A percentile compares a stretch with the other conserved stretches of the same genome.
Conservation (phyloP, 2,113 vertebrate species). For the Leucoraja erinaceus region DNA sequence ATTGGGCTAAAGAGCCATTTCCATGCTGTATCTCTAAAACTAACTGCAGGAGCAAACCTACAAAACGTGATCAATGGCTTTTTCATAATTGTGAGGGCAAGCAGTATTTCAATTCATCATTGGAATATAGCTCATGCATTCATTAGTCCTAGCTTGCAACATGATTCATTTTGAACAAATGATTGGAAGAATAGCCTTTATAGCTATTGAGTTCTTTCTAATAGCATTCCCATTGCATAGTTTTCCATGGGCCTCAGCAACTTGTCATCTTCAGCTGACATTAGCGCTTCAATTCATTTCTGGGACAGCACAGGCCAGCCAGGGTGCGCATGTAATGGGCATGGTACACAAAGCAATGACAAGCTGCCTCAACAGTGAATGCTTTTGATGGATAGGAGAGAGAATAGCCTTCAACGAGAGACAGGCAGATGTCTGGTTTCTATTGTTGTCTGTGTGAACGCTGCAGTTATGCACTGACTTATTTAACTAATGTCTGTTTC, state of each 20-base stretch:
- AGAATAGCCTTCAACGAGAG: constrained; percentile 14
- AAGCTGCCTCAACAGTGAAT: constrained; percentile 28
- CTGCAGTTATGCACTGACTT: background rate
- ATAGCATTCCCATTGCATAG: too few relatives aligned
- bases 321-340: constrained; percentile 19
- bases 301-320: constrained; percentile 17
- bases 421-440: background rate
- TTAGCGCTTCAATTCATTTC: constrained; percentile 35
- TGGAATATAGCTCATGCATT: background rate
- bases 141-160: background rate
- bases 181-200: background rate
- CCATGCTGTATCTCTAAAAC: background rate
- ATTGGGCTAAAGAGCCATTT: too few relatives aligned
- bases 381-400: constrained; percentile 30
- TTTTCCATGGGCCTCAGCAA: constrained; percentile 18
- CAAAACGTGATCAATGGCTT: background rate
- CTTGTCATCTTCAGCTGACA: constrained; percentile 36
- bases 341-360: constrained; percentile 26
- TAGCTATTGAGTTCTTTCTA: constrained; percentile 8
- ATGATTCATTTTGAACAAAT: constrained; percentile 3
- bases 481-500: constrained; percentile 5
- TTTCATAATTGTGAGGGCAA: background rate
- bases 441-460: background rate
- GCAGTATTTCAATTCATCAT: background rate
- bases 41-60: background rate